These are phyloP conservation scores for Lithobius niger DNA, from an alignment of 1,140 invertebrate genomes.

Conservation along the genomic window DNA sequence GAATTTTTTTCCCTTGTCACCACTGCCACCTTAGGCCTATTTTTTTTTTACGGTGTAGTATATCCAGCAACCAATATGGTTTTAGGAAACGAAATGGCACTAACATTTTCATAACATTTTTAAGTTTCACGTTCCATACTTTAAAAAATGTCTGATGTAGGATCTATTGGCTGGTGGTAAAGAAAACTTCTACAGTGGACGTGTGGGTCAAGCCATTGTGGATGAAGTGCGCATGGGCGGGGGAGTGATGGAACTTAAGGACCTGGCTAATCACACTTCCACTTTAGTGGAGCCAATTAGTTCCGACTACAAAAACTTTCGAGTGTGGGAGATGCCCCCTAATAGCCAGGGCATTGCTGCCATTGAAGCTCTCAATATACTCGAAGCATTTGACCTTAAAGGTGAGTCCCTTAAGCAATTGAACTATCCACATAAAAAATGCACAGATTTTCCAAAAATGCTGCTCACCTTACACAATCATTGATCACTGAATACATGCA, in stretches of 20 bases:
- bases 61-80: background rate
- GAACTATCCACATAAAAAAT: too few relatives aligned
- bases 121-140: background rate
- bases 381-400: slow-evolving; percentile 27
- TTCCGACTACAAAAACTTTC: slow-evolving; percentile 23
- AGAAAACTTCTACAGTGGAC: slow-evolving; percentile 30
- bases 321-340: slow-evolving; percentile 21
- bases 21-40: too few relatives aligned
- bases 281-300: slow-evolving; percentile 20
- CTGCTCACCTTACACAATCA: too few relatives aligned
- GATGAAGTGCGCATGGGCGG: slow-evolving; percentile 26
- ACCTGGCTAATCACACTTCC: slow-evolving; percentile 27
- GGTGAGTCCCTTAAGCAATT: too few relatives aligned
- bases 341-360: slow-evolving; percentile 33
- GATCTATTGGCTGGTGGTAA: slow-evolving; percentile 27
- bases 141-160: slow-evolving; percentile 15
- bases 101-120: slow-evolving; percentile 7
- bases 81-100: slow-evolving; percentile 9
- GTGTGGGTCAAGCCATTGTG: slow-evolving; percentile 30
- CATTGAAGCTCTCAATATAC: slow-evolving; percentile 31
- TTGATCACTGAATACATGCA: too few relatives aligned
- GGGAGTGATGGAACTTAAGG: slow-evolving; percentile 29
- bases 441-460: too few relatives aligned
- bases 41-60: too few relatives aligned
- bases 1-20: too few relatives aligned